A percentile compares a stretch with the other conserved stretches of the same genome.
Conservation (phyloP, 2,888 invertebrate species). For the Pseudoips prasinana region DNA sequence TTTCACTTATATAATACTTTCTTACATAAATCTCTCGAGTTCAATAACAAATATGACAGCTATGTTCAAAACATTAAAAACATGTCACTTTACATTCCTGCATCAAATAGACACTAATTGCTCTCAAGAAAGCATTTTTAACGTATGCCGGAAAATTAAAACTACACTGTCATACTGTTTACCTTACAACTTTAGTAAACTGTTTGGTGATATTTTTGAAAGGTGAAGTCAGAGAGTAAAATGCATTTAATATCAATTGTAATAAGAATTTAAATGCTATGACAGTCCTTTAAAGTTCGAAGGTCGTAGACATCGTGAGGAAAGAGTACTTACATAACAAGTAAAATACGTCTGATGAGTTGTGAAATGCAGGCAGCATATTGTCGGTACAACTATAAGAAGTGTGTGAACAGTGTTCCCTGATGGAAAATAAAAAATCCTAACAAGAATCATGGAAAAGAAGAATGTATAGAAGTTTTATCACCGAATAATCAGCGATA, state of each 20-base stretch:
- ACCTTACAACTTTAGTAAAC: conserved; percentile 14
- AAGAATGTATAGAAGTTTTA: too few species aligned
- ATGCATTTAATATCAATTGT: conserved; percentile 5
- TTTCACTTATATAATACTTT: conserved; percentile 11
- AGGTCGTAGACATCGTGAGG: conserved; percentile 25
- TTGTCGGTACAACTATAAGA: conserved; percentile 1
- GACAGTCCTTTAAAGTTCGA: conserved; percentile 22
- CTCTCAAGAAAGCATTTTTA: conserved; percentile 15
- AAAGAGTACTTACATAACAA: conserved; percentile 27
- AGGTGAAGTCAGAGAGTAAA: conserved; percentile 4
- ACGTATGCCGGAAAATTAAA: conserved; percentile 5
- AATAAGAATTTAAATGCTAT: conserved; percentile 17
- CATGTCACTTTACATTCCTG: too few species aligned
- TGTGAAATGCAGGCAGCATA: conserved; percentile 16
- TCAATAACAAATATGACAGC: conserved; percentile 1
- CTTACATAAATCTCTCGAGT: conserved; percentile 4
- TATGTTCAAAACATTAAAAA: too few species aligned
- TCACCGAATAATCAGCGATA: too few species aligned
- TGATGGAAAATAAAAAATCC: too few species aligned
- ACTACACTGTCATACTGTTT: conserved; percentile 14
- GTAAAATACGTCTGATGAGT: conserved; percentile 12
- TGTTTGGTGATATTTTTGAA: conserved; percentile 24
- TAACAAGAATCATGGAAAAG: too few species aligned
- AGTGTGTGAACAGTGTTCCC: too few species aligned
- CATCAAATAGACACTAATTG: conserved; percentile 14